Evolutionary conservation across 2,888 invertebrate species (phyloP).

Genomic region (Orchesellides sinensis): DNA sequence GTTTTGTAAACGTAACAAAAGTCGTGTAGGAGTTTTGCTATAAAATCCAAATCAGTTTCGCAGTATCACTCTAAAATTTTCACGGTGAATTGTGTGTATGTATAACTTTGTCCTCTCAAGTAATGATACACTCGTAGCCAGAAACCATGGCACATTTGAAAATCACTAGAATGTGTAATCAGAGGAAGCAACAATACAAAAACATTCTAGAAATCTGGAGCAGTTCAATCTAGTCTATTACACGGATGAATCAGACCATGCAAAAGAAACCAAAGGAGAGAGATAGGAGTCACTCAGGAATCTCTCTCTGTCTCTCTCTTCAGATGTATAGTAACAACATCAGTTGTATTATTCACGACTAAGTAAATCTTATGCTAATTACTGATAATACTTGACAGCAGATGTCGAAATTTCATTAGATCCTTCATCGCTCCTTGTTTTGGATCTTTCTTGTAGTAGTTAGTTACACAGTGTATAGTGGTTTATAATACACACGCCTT

Average conservation of each 20-base stretch:
- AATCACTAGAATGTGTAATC: neutral
- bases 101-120: too few relatives aligned
- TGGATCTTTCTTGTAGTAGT: neutral
- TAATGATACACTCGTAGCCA: too few relatives aligned
- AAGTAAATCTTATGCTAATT: constrained; percentile 75
- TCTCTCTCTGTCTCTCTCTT: too few relatives aligned
- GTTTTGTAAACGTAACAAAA: too few relatives aligned
- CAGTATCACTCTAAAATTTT: too few relatives aligned
- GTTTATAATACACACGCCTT: neutral
- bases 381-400: constrained; percentile 75
- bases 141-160: too few relatives aligned
- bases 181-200: constrained; percentile 5
- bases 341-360: constrained; percentile 72
- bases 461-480: too few relatives aligned
- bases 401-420: constrained; percentile 69
- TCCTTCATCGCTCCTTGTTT: neutral
- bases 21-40: too few relatives aligned
- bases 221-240: too few relatives aligned
- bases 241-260: neutral
- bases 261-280: neutral
- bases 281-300: too few relatives aligned
- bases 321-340: constrained; percentile 15
- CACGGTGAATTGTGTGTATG: too few relatives aligned
- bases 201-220: constrained; percentile 7
- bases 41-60: too few relatives aligned